These are phyloP conservation scores for Pteria penguin DNA, from an alignment of 2,888 invertebrate genomes.

Conservation along the genomic window DNA sequence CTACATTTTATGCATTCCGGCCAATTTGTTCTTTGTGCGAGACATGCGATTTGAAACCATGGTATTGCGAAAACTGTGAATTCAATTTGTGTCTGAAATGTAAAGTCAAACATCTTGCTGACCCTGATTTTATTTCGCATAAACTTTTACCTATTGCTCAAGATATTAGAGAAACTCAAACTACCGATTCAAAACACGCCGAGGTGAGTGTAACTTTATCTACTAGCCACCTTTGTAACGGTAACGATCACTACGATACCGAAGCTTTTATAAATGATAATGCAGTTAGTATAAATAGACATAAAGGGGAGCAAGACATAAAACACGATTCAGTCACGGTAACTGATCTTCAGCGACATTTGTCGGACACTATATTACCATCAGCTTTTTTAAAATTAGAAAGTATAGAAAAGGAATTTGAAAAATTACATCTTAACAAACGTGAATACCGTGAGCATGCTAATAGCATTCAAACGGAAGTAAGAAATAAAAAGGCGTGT, in stretches of 20 bases:
- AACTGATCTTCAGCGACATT: background rate
- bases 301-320: too few species aligned
- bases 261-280: constrained; percentile 3
- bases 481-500: background rate
- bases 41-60: background rate
- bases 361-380: background rate
- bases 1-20: background rate
- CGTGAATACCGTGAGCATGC: background rate
- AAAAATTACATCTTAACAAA: constrained; percentile 1
- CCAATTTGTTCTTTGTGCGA: background rate
- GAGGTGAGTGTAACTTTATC: too few species aligned
- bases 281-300: too few species aligned
- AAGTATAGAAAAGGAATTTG: background rate
- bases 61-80: background rate
- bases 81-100: background rate
- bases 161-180: background rate
- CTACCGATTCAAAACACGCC: background rate
- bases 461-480: background rate
- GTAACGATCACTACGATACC: background rate
- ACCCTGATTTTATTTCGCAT: background rate
- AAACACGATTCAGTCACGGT: background rate
- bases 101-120: background rate
- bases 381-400: background rate
- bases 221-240: background rate
- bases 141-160: background rate